A percentile compares a stretch with the other conserved stretches of the same genome.
phyloP scores from a whole-genome alignment of 2,113 vertebrate species.

The Dolichotis patagonum region DNA sequence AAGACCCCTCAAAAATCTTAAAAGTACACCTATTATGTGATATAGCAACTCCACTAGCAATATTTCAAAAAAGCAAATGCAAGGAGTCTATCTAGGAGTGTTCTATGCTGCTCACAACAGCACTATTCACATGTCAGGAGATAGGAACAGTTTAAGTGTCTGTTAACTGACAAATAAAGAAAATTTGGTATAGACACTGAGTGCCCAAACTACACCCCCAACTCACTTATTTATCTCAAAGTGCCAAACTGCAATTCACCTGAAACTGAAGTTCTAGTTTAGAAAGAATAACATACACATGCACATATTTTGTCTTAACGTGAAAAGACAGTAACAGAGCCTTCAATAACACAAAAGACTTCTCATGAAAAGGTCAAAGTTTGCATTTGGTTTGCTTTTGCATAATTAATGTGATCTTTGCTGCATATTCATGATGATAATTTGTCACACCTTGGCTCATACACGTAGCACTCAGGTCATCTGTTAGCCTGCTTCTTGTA shows the following conservation, averaged over 20 bases:
- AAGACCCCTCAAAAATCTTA: background rate
- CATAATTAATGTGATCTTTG: background rate
- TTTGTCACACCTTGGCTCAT: background rate
- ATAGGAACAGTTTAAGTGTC: background rate
- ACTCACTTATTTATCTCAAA: background rate
- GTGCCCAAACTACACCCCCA: background rate
- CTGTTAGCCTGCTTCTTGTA: background rate
- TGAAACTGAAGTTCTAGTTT: background rate
- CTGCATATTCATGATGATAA: background rate
- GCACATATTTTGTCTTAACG: background rate
- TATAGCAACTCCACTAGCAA: background rate
- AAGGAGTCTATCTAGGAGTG: background rate
- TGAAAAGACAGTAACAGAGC: background rate
- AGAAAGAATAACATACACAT: background rate
- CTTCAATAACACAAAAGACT: background rate
- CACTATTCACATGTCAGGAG: too few species aligned
- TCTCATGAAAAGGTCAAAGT: background rate
- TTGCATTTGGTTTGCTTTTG: background rate
- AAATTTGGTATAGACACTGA: background rate
- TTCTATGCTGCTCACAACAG: background rate
- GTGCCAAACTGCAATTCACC: background rate
- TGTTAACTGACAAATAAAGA: background rate
- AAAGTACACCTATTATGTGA: background rate
- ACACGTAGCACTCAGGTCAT: background rate
- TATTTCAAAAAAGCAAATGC: background rate